A percentile compares a stretch with the other conserved stretches of the same genome.
These are phyloP conservation scores for Drosophila navojoa DNA, from an alignment of 1,140 invertebrate species.

Conservation along the genomic window DNA sequence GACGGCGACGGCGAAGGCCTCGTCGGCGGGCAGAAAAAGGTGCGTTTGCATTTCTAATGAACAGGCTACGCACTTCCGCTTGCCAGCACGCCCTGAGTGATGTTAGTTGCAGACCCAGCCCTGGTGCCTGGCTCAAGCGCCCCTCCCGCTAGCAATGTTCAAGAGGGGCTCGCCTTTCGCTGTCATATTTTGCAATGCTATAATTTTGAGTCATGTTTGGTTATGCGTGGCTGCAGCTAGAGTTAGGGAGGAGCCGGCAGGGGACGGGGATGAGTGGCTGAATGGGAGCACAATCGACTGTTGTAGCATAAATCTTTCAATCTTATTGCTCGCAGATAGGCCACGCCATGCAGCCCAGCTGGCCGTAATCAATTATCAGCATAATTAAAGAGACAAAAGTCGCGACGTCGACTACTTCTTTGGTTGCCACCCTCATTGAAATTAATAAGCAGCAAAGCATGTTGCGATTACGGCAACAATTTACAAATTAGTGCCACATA, in stretches of 20 bases:
- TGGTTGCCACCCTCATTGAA: conserved; percentile 65
- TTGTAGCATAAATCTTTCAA: conserved; percentile 59
- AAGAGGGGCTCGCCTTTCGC: conserved; percentile 53
- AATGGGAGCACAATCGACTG: conserved; percentile 5
- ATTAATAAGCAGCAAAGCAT: conserved; percentile 70
- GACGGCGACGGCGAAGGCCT: not conserved
- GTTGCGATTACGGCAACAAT: conserved; percentile 78
- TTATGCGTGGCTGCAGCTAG: conserved; percentile 71
- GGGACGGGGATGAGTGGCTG: not conserved
- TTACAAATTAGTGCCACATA: conserved; percentile 81
- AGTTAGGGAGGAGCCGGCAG: not conserved
- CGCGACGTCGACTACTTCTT: conserved; percentile 28
- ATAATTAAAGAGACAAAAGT: conserved; percentile 62
- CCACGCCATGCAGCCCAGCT: conserved; percentile 28
- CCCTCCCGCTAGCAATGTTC: too few species aligned
- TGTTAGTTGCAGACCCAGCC: conserved; percentile 43
- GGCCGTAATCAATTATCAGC: conserved; percentile 67
- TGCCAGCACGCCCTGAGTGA: conserved; percentile 68
- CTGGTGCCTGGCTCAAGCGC: not conserved
- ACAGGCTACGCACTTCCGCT: conserved; percentile 81
- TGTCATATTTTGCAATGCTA: conserved; percentile 79
- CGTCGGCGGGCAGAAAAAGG: conserved; percentile 58
- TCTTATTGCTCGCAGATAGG: conserved; percentile 37
- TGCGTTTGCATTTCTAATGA: conserved; percentile 82
- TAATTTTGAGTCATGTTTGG: conserved; percentile 60